Evolutionary conservation across 2,888 invertebrate species (phyloP), one percentile per base, ranked within the genome.

Genomic region (Philhelius pedissequus): DNA sequence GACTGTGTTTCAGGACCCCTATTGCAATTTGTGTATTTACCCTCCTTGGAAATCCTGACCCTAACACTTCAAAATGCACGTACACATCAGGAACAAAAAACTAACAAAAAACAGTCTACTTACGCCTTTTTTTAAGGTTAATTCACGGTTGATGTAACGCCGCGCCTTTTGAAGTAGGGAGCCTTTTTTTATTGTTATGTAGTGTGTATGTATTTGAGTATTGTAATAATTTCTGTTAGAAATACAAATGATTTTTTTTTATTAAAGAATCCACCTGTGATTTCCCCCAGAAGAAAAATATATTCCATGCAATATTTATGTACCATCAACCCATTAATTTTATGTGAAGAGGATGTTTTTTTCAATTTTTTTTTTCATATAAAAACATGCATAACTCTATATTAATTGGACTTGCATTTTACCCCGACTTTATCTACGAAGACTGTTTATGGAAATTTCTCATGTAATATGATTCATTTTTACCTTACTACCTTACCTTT

Each of bases 401-500:
- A 15, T 60, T 25, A 25, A 60, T 25, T 60, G 40, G 25, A 60
- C 25, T 60, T 40, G 8, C 38, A 40, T 4, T 60, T 40, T 40
- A 40, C 25, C 5, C 6, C 13, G 22, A 35, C 40, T 11, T 40
- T 60, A 13, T 60, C 38, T 40, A 25, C 38, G 35, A 22, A 9
- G n/a, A 40, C 8, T 58, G 5, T 58, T 58, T 38, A 18, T 40
- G n/a, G 8, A 15, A 40, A 56, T 70, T 32, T 58, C 35, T 32
- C 22, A 15, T 48, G 68, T 58, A 56, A 50, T 38, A 76, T 68
- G 69, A 68, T 69, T 50, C 68, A 68, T 32, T 20, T 56, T 56
- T 32, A 56, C 58, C 40, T 52, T 50, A 43, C 69, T 32, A 56
- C 58, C 40, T 52, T 50, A 43, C 69, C 76, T 69, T 76, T 76